Base-by-base conservation (phyloP, 2,113 vertebrate genomes). In the Tringa solitaria region DNA sequence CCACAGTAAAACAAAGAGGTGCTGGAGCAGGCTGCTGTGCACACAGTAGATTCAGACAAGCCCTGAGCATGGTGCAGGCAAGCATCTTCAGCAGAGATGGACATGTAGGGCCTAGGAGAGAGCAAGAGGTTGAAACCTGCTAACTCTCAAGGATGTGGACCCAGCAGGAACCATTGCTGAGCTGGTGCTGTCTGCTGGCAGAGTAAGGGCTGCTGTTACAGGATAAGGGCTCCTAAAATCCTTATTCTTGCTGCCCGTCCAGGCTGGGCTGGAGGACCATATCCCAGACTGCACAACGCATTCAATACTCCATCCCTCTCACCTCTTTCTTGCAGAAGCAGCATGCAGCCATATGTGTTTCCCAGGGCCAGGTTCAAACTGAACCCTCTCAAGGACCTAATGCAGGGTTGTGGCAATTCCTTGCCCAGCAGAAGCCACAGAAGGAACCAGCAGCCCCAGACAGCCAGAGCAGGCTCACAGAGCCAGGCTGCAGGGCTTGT, bases 221-320 rank as follows among this genome's bases (percentile, higher is more conserved):
- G 22, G 13, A n/a, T 50, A 59, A 87, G 28, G 17, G 3, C 46
- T 95, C 46, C 45, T 77, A 53, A 46, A 80, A 30, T 53, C n/a
- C 1, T 8, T 41, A 72, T n/a, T 41, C 75, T n/a, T 65, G 54
- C 65, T 80, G 79, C 59, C 54, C n/a, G 9, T 7, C 14, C 22
- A 30, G 51, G 10, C 67, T 39, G 57, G 53, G 67, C 45, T 76
- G 57, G 32, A 79, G 46, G 24, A n/a, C 53, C 8, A 21, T 0
- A 0, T 41, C 74, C 67, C 57, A 68, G 28, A 14, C 51, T 51
- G 39, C 7, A 2, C 2, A 17, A 32, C 4, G 0, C 1, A 2
- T 30, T 79, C 48, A 68, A 19, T 21, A 5, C 32, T 50, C 21
- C 26, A 45, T 33, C 19, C 21, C 41, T 37, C 75, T 69, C 32